These are phyloP conservation scores for Axea sp. DNA, from an alignment of 2,888 invertebrate species.

Conservation along the genomic window DNA sequence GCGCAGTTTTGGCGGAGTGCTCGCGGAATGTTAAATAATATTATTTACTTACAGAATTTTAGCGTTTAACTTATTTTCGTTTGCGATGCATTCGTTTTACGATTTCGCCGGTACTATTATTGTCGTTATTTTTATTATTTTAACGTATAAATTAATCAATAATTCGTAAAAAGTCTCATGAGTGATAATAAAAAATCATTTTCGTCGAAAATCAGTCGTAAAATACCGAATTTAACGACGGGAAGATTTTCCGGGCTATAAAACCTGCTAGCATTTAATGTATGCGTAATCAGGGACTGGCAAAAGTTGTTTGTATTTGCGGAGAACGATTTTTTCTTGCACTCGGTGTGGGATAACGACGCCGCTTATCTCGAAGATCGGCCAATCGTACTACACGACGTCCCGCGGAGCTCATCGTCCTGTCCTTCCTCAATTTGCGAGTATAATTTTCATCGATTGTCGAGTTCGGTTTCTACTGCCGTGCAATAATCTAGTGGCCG, in stretches of 20 bases:
- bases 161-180: too few species aligned
- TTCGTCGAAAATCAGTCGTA: slow-evolving; percentile 4
- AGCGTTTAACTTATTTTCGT: too few species aligned
- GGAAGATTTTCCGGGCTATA: slow-evolving; percentile 17
- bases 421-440: slow-evolving; percentile 52
- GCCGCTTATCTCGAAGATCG: slow-evolving; percentile 32
- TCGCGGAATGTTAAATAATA: too few species aligned
- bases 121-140: too few species aligned
- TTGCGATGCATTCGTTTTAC: too few species aligned
- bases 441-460: slow-evolving; percentile 59
- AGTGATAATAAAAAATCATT: slow-evolving; percentile 20
- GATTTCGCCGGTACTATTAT: too few species aligned
- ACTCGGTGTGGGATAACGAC: slow-evolving; percentile 39
- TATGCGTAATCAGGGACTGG: slow-evolving; percentile 18
- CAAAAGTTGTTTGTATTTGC: slow-evolving; percentile 48
- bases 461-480: slow-evolving; percentile 49
- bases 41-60: too few species aligned
- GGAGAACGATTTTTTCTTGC: slow-evolving; percentile 33
- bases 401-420: slow-evolving; percentile 44
- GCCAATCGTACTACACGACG: slow-evolving; percentile 26
- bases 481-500: slow-evolving; percentile 65
- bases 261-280: slow-evolving; percentile 22
- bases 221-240: slow-evolving; percentile 30
- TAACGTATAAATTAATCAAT: too few species aligned
- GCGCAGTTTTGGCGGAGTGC: too few species aligned